These are phyloP conservation scores for Cataglyphis hispanica DNA, from an alignment of 1,140 invertebrate species.

Conservation along the genomic window DNA sequence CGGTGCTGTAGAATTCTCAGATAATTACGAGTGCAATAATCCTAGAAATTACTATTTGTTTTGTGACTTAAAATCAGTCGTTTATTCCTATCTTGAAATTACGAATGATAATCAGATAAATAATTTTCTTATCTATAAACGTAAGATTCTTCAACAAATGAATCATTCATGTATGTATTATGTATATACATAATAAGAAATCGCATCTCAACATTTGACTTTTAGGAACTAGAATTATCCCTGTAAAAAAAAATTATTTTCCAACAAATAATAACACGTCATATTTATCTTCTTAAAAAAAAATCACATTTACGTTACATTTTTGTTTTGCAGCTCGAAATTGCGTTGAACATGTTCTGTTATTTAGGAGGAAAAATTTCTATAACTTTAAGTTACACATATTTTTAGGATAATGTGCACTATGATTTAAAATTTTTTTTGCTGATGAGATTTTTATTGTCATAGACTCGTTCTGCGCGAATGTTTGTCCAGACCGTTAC, in stretches of 20 bases:
- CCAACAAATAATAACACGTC: neutral
- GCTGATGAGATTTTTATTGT: neutral
- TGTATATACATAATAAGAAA: neutral
- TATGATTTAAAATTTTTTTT: neutral
- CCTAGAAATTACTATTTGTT: slow-evolving; percentile 39
- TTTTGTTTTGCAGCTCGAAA: neutral
- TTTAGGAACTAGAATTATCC: neutral
- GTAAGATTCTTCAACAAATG: neutral
- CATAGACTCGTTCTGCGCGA: neutral
- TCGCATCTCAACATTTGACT: neutral
- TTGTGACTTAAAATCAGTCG: slow-evolving; percentile 32
- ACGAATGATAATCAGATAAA: slow-evolving; percentile 1
- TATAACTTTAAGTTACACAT: neutral
- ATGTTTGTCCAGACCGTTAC: slow-evolving; percentile 4
- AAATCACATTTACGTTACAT: too few species aligned
- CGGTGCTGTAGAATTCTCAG: slow-evolving; percentile 28
- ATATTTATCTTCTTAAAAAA: neutral
- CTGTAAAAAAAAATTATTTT: neutral
- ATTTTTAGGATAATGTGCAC: neutral
- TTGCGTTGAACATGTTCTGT: neutral
- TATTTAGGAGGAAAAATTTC: neutral
- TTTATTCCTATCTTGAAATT: slow-evolving; percentile 18
- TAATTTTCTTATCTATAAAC: slow-evolving; percentile 12
- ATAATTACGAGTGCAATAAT: slow-evolving; percentile 43
- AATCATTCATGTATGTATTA: neutral